Base-by-base conservation (phyloP, 2,888 invertebrate genomes). In the Agriopis marginaria region DNA sequence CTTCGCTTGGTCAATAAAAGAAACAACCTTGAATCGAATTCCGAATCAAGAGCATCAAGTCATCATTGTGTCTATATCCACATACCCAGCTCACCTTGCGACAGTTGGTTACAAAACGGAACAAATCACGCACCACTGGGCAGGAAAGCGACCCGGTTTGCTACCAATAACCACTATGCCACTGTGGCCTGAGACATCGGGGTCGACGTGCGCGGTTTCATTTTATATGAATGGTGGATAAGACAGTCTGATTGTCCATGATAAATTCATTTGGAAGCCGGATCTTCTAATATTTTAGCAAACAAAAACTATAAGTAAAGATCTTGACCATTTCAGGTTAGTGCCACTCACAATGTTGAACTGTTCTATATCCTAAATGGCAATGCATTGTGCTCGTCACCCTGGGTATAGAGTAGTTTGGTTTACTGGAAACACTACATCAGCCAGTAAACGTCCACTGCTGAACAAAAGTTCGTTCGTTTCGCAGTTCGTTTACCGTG, bases 121-220 rank as follows among this genome's bases (percentile, higher is more conserved):
- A 77, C 76, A 32, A 63, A 62, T 40, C 78, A 80, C 75, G 80
- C 80, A 78, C 77, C 77, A 79, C 56, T 79, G 75, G 72, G 71
- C 70, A 75, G 73, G 79, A 80, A 79, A 79, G 79, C 66, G 79
- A 71, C 78, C 78, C 61, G 71, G 68, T 79, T 78, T 54, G 64
- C 11, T 47, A 45, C 53, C 53, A 70, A 68, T 72, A 71, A 63
- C 71, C 63, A 14, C 59, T 44, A 50, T 49, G 59, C 59, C 58
- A 58, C 55, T 47, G 58, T 23, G 39, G 9, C 55, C 66, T 47
- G 65, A 58, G 67, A 60, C 69, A 74, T 61, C 63, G 72, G 73
- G 75, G 77, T 72, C 76, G 70, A 55, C 23, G 59, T 40, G 53
- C 59, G 59, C 17, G 42, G 23, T 51, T 50, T 56, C 0, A 59